Percentiles rank a stretch among this genome's conserved stretches.
These are phyloP conservation scores for Lysandra coridon DNA, from an alignment of 2,888 invertebrate species.

Conservation along the genomic window DNA sequence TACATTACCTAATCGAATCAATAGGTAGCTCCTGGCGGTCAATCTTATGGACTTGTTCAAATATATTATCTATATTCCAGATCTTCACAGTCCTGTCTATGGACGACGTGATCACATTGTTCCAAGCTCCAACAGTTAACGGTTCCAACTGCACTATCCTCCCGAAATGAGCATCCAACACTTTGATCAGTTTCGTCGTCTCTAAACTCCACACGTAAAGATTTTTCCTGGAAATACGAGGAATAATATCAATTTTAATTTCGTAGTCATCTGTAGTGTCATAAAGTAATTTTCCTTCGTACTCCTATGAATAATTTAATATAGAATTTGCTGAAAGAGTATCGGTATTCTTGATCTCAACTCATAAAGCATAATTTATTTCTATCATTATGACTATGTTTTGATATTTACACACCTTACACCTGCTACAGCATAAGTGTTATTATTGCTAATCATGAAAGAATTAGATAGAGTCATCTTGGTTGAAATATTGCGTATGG, in stretches of 20 bases:
- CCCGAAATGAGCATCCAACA: conserved; percentile 97
- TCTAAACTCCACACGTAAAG: conserved; percentile 96
- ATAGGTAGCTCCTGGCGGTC: conserved; percentile 97
- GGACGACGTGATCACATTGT: conserved; percentile 97
- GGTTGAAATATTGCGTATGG: conserved; percentile 95
- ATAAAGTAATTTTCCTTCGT: no score
- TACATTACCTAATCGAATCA: conserved; percentile 89
- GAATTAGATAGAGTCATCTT: conserved; percentile 95
- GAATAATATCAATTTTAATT: no score
- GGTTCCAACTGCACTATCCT: conserved; percentile 95
- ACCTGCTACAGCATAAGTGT: conserved; percentile 96
- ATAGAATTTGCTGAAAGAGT: no score
- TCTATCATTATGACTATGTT: no score
- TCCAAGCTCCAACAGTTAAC: conserved; percentile 93
- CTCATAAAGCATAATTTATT: no score
- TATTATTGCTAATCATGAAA: conserved; percentile 93
- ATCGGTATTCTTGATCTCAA: no score
- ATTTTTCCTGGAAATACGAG: conserved; percentile 84
- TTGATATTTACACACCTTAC: conserved; percentile 82
- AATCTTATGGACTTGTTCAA: conserved; percentile 97
- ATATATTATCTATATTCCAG: conserved; percentile 99
- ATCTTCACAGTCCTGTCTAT: conserved; percentile 99
- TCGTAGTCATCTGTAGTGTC: no score
- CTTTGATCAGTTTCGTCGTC: conserved; percentile 90
- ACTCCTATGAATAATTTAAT: no score